Base-by-base conservation (phyloP, 2,797 vertebrate genomes). In the Zalophus californianus region DNA sequence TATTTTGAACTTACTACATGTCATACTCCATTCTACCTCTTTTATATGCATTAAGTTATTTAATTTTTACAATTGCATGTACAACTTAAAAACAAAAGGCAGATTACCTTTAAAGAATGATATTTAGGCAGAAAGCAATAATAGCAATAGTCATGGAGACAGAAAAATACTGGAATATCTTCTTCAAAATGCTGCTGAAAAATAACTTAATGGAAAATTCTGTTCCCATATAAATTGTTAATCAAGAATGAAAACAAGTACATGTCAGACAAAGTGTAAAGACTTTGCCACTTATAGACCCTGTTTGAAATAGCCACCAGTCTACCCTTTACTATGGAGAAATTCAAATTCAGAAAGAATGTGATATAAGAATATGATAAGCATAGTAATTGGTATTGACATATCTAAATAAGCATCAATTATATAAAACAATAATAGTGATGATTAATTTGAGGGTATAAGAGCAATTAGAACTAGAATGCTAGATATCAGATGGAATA, bases 401-500 rank as follows among this genome's bases (percentile, higher is more conserved):
- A 64, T 94, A 85, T 92, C 8, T 79, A 92, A 94, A 85, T 92
- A 84, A 79, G 8, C 27, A 66, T 50, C 62, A 35, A 58, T 50
- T 94, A 20, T 50, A 79, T 79, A 89, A 85, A 85, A 66, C 21
- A 50, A 41, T 66, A 73, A 89, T 50, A 21, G 78, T 89, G 35
- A 27, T 70, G 23, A 56, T 38, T 82, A 83, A 86, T 52, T 79
- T 93, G 44, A 82, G 7, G 48, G 38, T 58, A 50, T 56, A 75
- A 94, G 79, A 73, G 62, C n/a, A 77, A 29, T 75, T 83, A n/a
- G 18, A 83, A 77, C 41, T 60, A 77, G 87, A 94, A 91, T 86
- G 35, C 14, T 52, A 32, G 2, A 72, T 41, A 52, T 94, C 50
- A n/a, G 6, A 41, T 23, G 23, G 25, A 91, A 92, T 21, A 82